Conservation (phyloP, 2,888 invertebrate species). For the Heliconius aoede region DNA sequence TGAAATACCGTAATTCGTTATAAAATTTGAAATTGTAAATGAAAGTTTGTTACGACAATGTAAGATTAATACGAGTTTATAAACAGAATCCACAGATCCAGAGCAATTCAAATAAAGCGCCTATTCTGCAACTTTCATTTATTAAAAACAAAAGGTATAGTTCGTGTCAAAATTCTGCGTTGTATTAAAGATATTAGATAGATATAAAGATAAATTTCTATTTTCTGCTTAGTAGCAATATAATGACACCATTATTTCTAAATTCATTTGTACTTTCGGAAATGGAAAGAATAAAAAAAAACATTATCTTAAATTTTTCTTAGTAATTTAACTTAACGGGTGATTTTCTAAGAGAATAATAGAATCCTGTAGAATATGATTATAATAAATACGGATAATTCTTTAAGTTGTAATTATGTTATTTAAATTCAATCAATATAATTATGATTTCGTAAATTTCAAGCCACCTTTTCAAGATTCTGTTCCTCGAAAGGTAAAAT, state of each 20-base stretch:
- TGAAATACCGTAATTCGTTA: not conserved
- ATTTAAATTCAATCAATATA: too few species aligned
- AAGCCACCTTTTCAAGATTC: too few species aligned
- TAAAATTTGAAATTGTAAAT: conserved; percentile 19
- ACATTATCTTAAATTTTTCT: not conserved
- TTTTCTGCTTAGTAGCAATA: conserved; percentile 7
- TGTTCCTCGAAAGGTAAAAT: too few species aligned
- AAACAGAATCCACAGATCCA: conserved; percentile 22
- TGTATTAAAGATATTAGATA: conserved; percentile 1
- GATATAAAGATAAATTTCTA: not conserved
- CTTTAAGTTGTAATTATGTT: too few species aligned
- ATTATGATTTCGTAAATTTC: too few species aligned
- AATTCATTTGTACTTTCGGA: not conserved
- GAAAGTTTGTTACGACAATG: conserved; percentile 23
- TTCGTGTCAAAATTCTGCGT: conserved; percentile 6
- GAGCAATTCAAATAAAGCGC: conserved; percentile 22
- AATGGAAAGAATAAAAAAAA: not conserved
- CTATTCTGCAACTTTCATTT: conserved; percentile 26
- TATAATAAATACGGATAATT: too few species aligned
- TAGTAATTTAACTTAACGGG: not conserved
- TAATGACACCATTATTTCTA: conserved; percentile 1
- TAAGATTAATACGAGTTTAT: conserved; percentile 35
- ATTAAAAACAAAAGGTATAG: conserved; percentile 27
- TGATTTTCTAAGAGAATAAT: not conserved
- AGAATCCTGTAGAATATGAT: too few species aligned